phyloP scores from a whole-genome alignment of 2,888 invertebrate species.

The Poecilus cupreus region DNA sequence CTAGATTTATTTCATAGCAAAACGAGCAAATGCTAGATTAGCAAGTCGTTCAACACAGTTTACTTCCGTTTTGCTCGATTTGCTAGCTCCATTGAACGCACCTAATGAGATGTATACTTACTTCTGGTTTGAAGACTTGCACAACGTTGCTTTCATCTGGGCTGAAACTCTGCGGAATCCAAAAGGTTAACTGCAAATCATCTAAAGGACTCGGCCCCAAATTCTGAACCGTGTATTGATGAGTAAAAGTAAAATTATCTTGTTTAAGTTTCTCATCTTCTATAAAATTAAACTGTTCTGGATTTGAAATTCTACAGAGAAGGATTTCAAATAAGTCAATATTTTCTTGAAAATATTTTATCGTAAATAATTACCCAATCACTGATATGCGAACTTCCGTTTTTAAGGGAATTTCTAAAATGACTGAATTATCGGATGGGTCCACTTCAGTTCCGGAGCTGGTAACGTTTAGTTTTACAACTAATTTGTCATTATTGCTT shows the following conservation, averaged over 20 bases:
- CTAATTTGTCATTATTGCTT: conserved; percentile 59
- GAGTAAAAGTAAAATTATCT: conserved; percentile 60
- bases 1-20: no score
- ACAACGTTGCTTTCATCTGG: conserved; percentile 36
- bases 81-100: no score
- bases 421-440: conserved; percentile 63
- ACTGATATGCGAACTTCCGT: conserved; percentile 64
- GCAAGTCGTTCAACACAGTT: no score
- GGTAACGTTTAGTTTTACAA: conserved; percentile 63
- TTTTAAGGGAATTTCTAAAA: conserved; percentile 62
- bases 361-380: conserved; percentile 63
- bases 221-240: conserved; percentile 64
- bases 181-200: conserved; percentile 47
- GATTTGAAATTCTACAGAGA: conserved; percentile 62
- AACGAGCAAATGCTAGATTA: no score
- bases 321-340: neutral
- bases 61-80: no score
- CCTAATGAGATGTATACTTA: conserved; percentile 37
- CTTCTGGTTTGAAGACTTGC: conserved; percentile 55
- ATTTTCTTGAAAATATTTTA: neutral
- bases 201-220: conserved; percentile 63
- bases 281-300: conserved; percentile 63
- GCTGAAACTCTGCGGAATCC: conserved; percentile 48
- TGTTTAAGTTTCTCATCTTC: conserved; percentile 60
- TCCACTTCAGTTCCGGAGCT: conserved; percentile 65